Percentiles rank a stretch among this genome's conserved stretches.
Conservation (phyloP, 1,140 invertebrate species). For the Heliconius hermathena region DNA sequence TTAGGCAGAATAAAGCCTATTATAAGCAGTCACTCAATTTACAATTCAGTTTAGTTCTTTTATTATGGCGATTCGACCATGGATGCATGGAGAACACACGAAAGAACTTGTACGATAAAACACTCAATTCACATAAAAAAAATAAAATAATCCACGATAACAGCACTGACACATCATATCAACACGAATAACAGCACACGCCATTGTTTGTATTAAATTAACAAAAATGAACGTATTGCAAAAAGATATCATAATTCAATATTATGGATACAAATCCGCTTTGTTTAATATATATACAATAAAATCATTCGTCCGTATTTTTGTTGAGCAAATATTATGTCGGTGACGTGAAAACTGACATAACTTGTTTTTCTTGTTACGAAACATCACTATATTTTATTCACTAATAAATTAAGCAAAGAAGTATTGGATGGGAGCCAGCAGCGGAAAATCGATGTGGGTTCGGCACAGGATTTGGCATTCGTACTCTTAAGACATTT, state of each 20-base stretch:
- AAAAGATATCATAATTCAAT: conserved; percentile 11
- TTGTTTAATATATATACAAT: conserved; percentile 17
- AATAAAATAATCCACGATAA: background rate
- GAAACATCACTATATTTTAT: conserved; percentile 46
- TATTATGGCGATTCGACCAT: too few relatives aligned
- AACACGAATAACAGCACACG: background rate
- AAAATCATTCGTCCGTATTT: conserved; percentile 18
- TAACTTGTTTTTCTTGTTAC: conserved; percentile 45
- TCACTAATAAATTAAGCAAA: conserved; percentile 73
- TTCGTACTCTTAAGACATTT: conserved; percentile 19
- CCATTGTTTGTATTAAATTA: conserved; percentile 6
- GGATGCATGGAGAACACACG: too few relatives aligned
- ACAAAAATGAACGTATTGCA: conserved; percentile 5
- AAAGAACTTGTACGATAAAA: too few relatives aligned
- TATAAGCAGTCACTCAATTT: too few relatives aligned
- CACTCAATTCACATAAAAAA: background rate
- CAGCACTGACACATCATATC: background rate
- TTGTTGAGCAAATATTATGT: conserved; percentile 16
- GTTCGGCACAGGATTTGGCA: conserved; percentile 57
- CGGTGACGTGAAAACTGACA: conserved; percentile 35
- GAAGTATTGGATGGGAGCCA: conserved; percentile 72
- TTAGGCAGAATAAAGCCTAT: too few relatives aligned
- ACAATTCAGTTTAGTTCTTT: too few relatives aligned
- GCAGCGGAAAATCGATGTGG: conserved; percentile 64
- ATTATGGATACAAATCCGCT: conserved; percentile 11